These are phyloP conservation scores for Hybos culiciformis DNA, from an alignment of 2,888 invertebrate species.

Conservation along the genomic window DNA sequence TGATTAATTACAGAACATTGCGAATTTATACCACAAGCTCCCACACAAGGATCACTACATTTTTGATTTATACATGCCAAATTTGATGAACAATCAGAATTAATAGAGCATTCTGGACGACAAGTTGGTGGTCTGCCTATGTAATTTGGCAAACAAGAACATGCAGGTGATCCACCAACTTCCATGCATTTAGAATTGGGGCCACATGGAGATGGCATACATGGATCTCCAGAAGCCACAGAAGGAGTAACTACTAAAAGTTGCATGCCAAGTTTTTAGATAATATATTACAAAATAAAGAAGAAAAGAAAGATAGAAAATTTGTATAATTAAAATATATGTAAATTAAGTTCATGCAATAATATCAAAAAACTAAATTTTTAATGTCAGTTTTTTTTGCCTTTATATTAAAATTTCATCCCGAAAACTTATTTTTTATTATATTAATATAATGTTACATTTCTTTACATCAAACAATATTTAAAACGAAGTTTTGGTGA, in stretches of 20 bases:
- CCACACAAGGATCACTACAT: conserved; percentile 66
- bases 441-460: too few relatives aligned
- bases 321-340: too few relatives aligned
- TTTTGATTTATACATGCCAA: conserved; percentile 65
- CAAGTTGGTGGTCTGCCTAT: conserved; percentile 76
- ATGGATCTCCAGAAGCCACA: conserved; percentile 54
- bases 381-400: too few relatives aligned
- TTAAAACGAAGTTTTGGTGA: too few relatives aligned
- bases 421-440: too few relatives aligned
- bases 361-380: not conserved
- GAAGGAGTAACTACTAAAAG: conserved; percentile 34
- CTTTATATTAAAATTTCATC: too few relatives aligned
- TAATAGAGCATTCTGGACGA: conserved; percentile 60
- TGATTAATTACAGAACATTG: conserved; percentile 65
- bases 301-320: conserved; percentile 10
- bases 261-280: conserved; percentile 4
- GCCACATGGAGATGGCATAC: conserved; percentile 73
- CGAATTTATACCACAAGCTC: conserved; percentile 61
- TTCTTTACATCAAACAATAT: too few relatives aligned
- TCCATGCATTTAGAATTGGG: conserved; percentile 70
- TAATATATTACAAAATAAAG: conserved; percentile 11
- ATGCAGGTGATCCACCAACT: conserved; percentile 63
- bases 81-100: conserved; percentile 59
- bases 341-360: not conserved
- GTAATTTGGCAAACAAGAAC: conserved; percentile 65